These are phyloP conservation scores for Heliangelus exortis DNA, from an alignment of 2,797 vertebrate species.

Conservation along the genomic window DNA sequence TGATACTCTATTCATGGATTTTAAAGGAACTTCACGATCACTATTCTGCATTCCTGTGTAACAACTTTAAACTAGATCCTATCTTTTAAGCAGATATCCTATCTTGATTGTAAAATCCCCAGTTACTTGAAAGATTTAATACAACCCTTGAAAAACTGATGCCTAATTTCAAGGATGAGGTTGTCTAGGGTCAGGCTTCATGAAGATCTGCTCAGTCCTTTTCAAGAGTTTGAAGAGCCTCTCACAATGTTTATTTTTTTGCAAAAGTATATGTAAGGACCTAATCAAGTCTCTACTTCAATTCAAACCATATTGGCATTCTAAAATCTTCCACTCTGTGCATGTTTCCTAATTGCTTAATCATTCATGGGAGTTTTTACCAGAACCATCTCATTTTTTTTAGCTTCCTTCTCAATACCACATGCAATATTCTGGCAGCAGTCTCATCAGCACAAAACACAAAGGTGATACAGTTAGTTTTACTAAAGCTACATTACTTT, in stretches of 20 bases:
- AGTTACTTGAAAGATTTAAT: background rate
- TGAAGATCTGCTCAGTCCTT: background rate
- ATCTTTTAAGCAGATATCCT: background rate
- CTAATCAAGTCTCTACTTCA: constrained; percentile 16
- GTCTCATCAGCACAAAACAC: background rate
- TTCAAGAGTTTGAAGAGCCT: background rate
- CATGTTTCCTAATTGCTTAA: constrained; percentile 27
- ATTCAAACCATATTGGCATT: background rate
- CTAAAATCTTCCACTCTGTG: background rate
- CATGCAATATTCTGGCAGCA: background rate
- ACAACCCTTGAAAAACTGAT: background rate
- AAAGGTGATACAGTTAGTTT: background rate
- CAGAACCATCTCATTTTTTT: background rate
- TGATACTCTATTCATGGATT: background rate
- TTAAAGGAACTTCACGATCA: background rate
- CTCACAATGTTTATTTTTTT: constrained; percentile 33
- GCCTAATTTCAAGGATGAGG: background rate
- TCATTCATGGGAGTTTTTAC: constrained; percentile 16
- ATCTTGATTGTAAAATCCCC: background rate
- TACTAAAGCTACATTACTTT: background rate
- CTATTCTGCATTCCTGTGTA: background rate
- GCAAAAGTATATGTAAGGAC: background rate
- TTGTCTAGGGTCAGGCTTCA: background rate
- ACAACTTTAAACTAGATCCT: background rate
- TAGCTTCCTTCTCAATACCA: background rate